Conservation (phyloP, 1,140 invertebrate genomes). For the Colletes latitarsis region DNA sequence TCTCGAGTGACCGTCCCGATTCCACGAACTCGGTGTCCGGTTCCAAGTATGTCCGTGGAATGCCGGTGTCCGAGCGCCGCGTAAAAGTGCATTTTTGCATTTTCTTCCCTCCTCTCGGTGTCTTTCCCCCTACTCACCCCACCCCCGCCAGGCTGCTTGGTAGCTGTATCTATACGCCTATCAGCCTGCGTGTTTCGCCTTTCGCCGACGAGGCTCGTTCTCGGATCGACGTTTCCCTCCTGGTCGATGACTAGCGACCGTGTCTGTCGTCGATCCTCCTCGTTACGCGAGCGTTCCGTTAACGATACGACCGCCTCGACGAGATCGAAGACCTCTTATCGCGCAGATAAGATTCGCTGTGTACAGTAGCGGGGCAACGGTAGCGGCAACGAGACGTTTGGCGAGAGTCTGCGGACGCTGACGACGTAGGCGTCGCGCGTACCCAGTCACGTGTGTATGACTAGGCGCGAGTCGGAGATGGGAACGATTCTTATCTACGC, state of each 20-base stretch:
- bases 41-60: conserved; percentile 64
- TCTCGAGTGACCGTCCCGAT: conserved; percentile 64
- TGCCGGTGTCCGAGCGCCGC: conserved; percentile 19
- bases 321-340: conserved; percentile 60
- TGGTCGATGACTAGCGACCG: conserved; percentile 9
- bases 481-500: too few relatives aligned
- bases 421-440: neutral
- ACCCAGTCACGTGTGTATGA: neutral
- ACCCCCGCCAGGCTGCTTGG: neutral
- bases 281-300: conserved; percentile 33
- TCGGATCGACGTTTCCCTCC: conserved; percentile 15
- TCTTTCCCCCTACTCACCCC: too few relatives aligned
- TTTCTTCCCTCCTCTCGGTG: neutral
- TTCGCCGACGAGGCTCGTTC: conserved; percentile 52
- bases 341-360: conserved; percentile 22
- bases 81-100: conserved; percentile 57
- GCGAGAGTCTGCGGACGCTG: conserved; percentile 7
- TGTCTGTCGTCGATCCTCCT: conserved; percentile 22
- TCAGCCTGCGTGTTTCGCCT: conserved; percentile 47
- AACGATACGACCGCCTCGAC: neutral
- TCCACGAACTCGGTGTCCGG: conserved; percentile 63
- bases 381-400: conserved; percentile 3
- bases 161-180: conserved; percentile 14
- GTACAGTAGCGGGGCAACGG: neutral
- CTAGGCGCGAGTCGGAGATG: too few relatives aligned